Base-by-base conservation (phyloP, 2,113 vertebrate genomes). In the Sturnira hondurensis region DNA sequence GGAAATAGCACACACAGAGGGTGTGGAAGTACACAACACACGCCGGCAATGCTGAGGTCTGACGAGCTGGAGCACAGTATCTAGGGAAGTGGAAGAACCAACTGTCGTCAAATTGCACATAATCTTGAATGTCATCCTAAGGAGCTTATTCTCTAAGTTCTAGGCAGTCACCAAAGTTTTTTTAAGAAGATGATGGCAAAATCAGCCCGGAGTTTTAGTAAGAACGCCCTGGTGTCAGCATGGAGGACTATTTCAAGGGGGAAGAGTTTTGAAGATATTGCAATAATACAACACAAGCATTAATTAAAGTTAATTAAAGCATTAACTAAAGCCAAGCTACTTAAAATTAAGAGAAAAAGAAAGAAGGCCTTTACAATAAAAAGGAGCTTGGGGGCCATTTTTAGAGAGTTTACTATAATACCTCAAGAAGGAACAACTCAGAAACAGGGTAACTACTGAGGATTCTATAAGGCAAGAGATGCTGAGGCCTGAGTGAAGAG, bases 11-110 rank as follows among this genome's bases (percentile, higher is more conserved):
- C 5, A 6, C 0, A 2, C 3, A 52, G n/a, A 52, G 19, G 10
- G 4, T 17, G 4, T 47, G 54, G 61, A 41, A 47, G 15, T 28
- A 2, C 11, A 50, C 7, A 38, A 5, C 1, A 0, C n/a, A n/a
- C 14, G 38, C 19, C 6, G 11, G 28, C 24, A 43, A 71, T 26
- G 2, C 19, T 54, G 31, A 86, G 11, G 31, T 7, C 14, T 70
- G 16, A 1, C 10, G 26, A 84, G 20, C 5, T 17, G 61, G 33
- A 50, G 24, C 36, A 50, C 50, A 86, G 33, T 28, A 33, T 86
- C 76, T 71, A 41, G 70, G 14, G 22, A 96, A 89, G n/a, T 14
- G n/a, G 50, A 84, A 91, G 38, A 81, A 73, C 45, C 81, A 9
- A 33, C 17, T 85, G 50, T 38, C 1, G 1, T 77, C 38, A 85